phyloP scores from a whole-genome alignment of 2,113 vertebrate species.

The Bambusicola thoracicus region DNA sequence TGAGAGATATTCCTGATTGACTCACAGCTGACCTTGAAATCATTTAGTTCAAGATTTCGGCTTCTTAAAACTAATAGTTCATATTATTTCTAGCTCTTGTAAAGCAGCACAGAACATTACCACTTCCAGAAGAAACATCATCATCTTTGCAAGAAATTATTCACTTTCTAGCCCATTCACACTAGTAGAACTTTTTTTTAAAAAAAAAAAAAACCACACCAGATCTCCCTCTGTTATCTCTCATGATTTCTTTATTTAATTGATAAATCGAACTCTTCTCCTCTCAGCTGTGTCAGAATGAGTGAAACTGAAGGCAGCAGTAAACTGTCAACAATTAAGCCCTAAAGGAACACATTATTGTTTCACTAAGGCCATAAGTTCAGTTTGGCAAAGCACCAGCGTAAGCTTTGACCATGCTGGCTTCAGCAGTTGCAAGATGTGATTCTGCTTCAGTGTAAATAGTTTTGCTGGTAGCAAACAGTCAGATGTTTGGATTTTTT shows the following conservation, averaged over 20 bases:
- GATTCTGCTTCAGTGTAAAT: slow-evolving; percentile 4
- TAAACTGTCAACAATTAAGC: not conserved
- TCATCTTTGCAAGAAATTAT: not conserved
- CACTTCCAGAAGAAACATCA: not conserved
- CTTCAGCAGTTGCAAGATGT: not conserved
- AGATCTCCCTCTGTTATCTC: not conserved
- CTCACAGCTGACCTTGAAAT: slow-evolving; percentile 6
- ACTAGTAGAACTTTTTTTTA: not conserved
- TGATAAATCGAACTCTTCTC: not conserved
- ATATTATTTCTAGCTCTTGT: not conserved
- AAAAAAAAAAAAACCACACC: not conserved
- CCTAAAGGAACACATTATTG: not conserved
- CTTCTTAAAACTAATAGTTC: not conserved
- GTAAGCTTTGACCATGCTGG: rapidly evolving
- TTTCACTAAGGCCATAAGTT: slow-evolving; percentile 15
- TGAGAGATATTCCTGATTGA: not conserved
- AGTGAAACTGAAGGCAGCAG: not conserved
- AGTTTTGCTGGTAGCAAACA: slow-evolving; percentile 25
- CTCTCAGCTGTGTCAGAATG: not conserved
- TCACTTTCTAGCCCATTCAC: not conserved
- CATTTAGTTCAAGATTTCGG: slow-evolving; percentile 12
- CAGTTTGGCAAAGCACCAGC: slow-evolving; percentile 1
- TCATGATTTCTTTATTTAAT: not conserved
- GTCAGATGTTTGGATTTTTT: slow-evolving; percentile 13
- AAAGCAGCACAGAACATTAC: not conserved